A percentile compares a stretch with the other conserved stretches of the same genome.
Evolutionary conservation across 2,888 invertebrate genomes (phyloP).

Genomic region (Emmelina monodactyla): DNA sequence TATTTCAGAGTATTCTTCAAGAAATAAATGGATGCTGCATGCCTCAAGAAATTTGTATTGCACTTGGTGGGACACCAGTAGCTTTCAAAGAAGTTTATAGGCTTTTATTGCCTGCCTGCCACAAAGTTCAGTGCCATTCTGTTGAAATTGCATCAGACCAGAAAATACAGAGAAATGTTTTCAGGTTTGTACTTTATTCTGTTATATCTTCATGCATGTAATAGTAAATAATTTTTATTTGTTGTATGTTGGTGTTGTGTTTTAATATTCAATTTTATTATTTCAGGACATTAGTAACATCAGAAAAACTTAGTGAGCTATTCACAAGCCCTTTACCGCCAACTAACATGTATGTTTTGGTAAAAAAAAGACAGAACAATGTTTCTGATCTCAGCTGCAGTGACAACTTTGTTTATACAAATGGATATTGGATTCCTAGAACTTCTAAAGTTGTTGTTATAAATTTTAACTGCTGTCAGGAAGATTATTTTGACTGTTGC

Average conservation of each 20-base stretch:
- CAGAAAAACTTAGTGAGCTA: slow-evolving; percentile 42
- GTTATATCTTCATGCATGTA: not conserved
- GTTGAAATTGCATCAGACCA: slow-evolving; percentile 42
- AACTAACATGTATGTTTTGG: slow-evolving; percentile 57
- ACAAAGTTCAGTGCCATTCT: slow-evolving; percentile 50
- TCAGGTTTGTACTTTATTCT: slow-evolving; percentile 39
- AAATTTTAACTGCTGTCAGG: slow-evolving; percentile 42
- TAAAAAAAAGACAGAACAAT: slow-evolving; percentile 37
- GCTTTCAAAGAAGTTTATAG: slow-evolving; percentile 52
- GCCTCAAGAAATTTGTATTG: slow-evolving; percentile 51
- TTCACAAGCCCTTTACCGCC: slow-evolving; percentile 44
- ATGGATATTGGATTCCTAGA: slow-evolving; percentile 41
- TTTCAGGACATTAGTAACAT: slow-evolving; percentile 55
- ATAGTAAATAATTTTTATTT: not conserved
- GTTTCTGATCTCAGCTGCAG: slow-evolving; percentile 27
- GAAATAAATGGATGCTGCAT: slow-evolving; percentile 43
- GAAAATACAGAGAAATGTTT: slow-evolving; percentile 43
- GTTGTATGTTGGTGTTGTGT: not conserved
- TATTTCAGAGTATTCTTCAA: slow-evolving; percentile 41
- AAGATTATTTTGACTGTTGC: no score
- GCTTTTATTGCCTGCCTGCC: slow-evolving; percentile 41
- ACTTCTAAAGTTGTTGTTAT: slow-evolving; percentile 40
- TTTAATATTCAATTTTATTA: no score
- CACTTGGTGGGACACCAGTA: slow-evolving; percentile 43
- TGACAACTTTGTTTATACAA: slow-evolving; percentile 39